These are phyloP conservation scores for Dendrolimus kikuchii DNA, from an alignment of 1,140 invertebrate species.

Conservation along the genomic window DNA sequence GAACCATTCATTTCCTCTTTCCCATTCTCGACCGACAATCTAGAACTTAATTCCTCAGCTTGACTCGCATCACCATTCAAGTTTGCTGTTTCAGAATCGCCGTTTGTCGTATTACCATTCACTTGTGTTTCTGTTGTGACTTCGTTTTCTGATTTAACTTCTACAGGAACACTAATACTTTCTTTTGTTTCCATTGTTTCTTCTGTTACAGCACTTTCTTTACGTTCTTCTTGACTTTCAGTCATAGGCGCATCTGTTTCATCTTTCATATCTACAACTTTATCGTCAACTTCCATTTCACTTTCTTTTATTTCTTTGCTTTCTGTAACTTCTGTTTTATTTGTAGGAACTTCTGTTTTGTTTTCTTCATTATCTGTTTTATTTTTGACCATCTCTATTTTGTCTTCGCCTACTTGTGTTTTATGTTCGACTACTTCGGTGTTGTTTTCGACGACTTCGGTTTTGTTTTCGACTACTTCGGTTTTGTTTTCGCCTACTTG, in stretches of 20 bases:
- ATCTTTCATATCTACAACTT: slow-evolving; percentile 16
- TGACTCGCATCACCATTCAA: slow-evolving; percentile 48
- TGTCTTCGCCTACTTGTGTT: slow-evolving; percentile 5
- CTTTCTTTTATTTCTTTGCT: slow-evolving; percentile 7
- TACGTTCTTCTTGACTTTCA: slow-evolving; percentile 2
- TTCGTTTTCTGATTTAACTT: slow-evolving; percentile 16
- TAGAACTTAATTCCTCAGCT: slow-evolving; percentile 44
- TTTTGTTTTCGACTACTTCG: slow-evolving; percentile 9
- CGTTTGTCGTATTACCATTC: slow-evolving; percentile 50
- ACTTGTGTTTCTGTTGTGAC: slow-evolving; percentile 25
- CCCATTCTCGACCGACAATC: slow-evolving; percentile 49
- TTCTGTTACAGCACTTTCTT: slow-evolving; percentile 3
- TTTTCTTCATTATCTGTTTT: slow-evolving; percentile 7
- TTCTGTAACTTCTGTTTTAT: slow-evolving; percentile 3
- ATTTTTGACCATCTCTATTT: slow-evolving; percentile 6
- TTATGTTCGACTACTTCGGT: slow-evolving; percentile 2
- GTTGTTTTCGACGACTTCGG: slow-evolving; percentile 7
- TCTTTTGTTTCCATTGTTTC: slow-evolving; percentile 10
- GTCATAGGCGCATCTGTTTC: slow-evolving; percentile 2
- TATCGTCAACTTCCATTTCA: slow-evolving; percentile 13
- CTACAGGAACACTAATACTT: slow-evolving; percentile 12
- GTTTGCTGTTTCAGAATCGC: slow-evolving; percentile 29
- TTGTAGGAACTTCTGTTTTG: slow-evolving; percentile 12
- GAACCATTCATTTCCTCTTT: slow-evolving; percentile 45
- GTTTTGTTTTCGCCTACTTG: slow-evolving; percentile 14